Evolutionary conservation across 2,888 invertebrate species (phyloP).

Genomic region (Dicranocentrus wangi): DNA sequence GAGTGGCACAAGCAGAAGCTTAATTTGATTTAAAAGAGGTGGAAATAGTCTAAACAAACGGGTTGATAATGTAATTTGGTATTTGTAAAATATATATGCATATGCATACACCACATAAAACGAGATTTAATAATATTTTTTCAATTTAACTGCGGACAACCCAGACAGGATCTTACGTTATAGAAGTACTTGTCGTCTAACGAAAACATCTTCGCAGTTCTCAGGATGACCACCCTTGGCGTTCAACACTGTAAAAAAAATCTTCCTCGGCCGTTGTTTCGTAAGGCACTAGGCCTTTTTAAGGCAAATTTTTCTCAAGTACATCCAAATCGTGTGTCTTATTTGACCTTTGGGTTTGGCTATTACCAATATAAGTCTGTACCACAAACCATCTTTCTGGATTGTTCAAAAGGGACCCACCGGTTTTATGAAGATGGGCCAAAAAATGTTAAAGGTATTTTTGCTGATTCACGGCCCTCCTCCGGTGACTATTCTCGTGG

Average conservation of each 20-base stretch:
- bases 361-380: background rate
- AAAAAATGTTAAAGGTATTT: slow-evolving; percentile 50
- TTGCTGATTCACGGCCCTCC: slow-evolving; percentile 58
- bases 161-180: too few relatives aligned
- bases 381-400: slow-evolving; percentile 16
- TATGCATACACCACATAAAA: too few relatives aligned
- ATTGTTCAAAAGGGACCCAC: too few relatives aligned
- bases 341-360: slow-evolving; percentile 44
- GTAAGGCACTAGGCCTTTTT: too few relatives aligned
- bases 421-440: too few relatives aligned
- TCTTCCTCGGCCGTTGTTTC: slow-evolving; percentile 20
- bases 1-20: too few relatives aligned
- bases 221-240: slow-evolving; percentile 70
- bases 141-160: too few relatives aligned
- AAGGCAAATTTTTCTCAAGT: slow-evolving; percentile 17
- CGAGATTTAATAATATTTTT: too few relatives aligned
- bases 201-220: slow-evolving; percentile 26
- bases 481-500: slow-evolving; percentile 50
- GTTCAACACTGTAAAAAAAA: slow-evolving; percentile 45
- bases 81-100: too few relatives aligned
- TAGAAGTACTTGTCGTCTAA: slow-evolving; percentile 6
- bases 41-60: too few relatives aligned
- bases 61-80: too few relatives aligned
- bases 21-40: too few relatives aligned
- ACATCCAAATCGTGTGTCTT: slow-evolving; percentile 48